A percentile compares a stretch with the other conserved stretches of the same genome.
Evolutionary conservation across 2,888 invertebrate genomes (phyloP).

Genomic region (Onthophagus sagittarius): DNA sequence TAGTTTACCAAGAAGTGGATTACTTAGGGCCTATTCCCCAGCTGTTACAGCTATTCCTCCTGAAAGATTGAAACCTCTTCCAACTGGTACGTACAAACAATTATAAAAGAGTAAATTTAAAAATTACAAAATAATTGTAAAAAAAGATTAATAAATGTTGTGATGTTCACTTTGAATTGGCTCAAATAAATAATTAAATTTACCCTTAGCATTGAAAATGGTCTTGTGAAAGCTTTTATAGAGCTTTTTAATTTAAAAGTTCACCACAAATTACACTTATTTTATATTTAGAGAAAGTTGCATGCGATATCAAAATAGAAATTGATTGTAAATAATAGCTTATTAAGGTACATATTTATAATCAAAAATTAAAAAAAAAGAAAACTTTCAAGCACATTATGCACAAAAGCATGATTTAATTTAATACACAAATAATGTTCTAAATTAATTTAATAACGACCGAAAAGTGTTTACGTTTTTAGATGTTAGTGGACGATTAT

Average conservation of each 20-base stretch:
- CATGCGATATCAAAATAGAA: not conserved
- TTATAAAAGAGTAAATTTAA: not conserved
- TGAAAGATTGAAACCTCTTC: conserved; percentile 55
- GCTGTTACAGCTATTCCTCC: conserved; percentile 57
- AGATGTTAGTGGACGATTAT: not conserved
- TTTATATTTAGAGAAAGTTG: not conserved
- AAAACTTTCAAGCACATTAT: not conserved
- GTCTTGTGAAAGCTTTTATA: not conserved
- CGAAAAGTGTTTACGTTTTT: not conserved
- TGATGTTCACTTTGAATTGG: conserved; percentile 2
- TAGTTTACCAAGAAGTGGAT: conserved; percentile 65
- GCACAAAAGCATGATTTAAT: not conserved
- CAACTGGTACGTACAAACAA: conserved; percentile 44
- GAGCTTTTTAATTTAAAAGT: not conserved
- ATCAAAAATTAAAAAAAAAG: not conserved
- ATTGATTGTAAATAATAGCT: not conserved
- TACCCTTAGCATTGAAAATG: not conserved
- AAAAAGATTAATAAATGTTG: not conserved
- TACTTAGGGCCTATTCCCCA: conserved; percentile 67
- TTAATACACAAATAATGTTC: not conserved
- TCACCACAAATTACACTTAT: not conserved
- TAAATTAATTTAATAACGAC: not conserved
- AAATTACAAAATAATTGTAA: not conserved
- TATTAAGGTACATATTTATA: not conserved
- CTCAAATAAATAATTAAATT: not conserved